Evolutionary conservation across 2,888 invertebrate species (phyloP), one percentile per base, ranked within the genome.

Genomic region (Pachydiplax longipennis): DNA sequence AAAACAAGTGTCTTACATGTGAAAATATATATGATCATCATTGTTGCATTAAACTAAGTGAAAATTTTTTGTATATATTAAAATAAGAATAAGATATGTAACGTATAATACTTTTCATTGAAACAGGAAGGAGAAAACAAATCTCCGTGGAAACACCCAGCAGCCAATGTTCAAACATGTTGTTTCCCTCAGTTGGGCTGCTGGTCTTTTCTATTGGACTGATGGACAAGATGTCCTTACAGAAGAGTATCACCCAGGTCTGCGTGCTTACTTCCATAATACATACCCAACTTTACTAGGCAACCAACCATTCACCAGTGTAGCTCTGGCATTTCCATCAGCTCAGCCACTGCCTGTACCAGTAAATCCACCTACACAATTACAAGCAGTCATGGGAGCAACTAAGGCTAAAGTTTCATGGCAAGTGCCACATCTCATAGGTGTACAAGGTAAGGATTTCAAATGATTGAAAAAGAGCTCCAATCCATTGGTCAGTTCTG

Each of bases 131-230:
- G 97, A 97, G 93, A 95, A 96, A 25, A 94, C 95, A 8, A 96
- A 98, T 93, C 95, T 98, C 90, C 95, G 97, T 90, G 95, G 94
- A 31, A 97, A 97, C 93, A 97, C 97, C 0, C 96, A 97, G 93
- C 96, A 96, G 40, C 96, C 97, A 0, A 96, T 96, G 94, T 97
- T 98, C 93, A 94, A 95, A 91, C 96, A 96, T 90, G 97, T 97
- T 0, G 95, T 96, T 13, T 98, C 98, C 8, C 94, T 98, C 91
- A 96, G 97, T 0, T 96, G 96, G 93, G 96, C 96, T 6, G 96
- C 97, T 93, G 97, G 97, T 12, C 95, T 97, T 18, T 98, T 98
- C 93, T 98, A 97, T 93, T 98, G 98, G 98, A 98, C 97, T 0
- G 97, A 97, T 93, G 97, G 97, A 0, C 95, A 95, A 90, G 96